Conservation (phyloP, 1,140 invertebrate species). For the Arion vulgaris region DNA sequence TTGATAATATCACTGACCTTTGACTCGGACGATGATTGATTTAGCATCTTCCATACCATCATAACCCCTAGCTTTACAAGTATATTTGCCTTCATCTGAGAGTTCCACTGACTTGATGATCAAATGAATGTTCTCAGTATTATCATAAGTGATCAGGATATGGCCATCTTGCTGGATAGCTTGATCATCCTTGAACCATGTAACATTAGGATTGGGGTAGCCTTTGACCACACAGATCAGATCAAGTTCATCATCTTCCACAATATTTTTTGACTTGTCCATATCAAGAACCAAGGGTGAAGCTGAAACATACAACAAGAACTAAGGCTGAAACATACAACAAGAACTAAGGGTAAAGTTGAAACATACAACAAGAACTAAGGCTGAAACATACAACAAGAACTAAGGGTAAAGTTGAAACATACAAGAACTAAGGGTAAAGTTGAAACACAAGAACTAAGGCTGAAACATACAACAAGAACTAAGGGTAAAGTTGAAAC, state of each 20-base stretch:
- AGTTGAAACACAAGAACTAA: too few relatives aligned
- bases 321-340: too few relatives aligned
- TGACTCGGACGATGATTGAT: constrained; percentile 81
- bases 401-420: too few relatives aligned
- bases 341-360: too few relatives aligned
- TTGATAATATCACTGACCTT: constrained; percentile 75
- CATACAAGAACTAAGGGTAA: too few relatives aligned
- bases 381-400: too few relatives aligned
- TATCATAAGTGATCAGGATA: constrained; percentile 28
- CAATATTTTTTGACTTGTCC: constrained; percentile 66
- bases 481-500: too few relatives aligned
- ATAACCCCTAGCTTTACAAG: constrained; percentile 75
- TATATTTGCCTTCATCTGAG: constrained; percentile 80
- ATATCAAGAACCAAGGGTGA: constrained; percentile 49
- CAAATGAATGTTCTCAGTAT: constrained; percentile 73
- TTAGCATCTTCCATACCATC: constrained; percentile 57
- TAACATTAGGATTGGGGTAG: constrained; percentile 55
- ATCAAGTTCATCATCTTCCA: constrained; percentile 63
- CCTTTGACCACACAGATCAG: constrained; percentile 63
- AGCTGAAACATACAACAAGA: constrained; percentile 48
- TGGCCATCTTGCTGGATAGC: constrained; percentile 7
- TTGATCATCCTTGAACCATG: constrained; percentile 61
- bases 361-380: too few relatives aligned
- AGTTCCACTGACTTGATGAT: constrained; percentile 76
- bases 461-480: too few relatives aligned